Base-by-base conservation (phyloP, 2,113 vertebrate genomes). In the Corynorhinus townsendii region DNA sequence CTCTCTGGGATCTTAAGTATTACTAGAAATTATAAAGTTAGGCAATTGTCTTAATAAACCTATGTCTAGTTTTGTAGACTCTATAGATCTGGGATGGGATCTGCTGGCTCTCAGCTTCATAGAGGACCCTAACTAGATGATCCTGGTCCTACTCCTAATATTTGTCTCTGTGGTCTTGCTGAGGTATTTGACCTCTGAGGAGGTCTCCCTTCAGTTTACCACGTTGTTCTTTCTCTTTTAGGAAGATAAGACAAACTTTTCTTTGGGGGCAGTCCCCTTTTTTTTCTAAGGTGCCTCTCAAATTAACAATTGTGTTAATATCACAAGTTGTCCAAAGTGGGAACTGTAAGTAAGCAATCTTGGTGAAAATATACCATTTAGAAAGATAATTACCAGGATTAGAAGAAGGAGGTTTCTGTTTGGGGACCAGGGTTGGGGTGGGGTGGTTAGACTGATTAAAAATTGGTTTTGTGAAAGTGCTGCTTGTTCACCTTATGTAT, bases 181-280 rank as follows among this genome's bases (percentile, higher is more conserved):
- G 30, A 95, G 30, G 71, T 79, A 28, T 80, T 38, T 52, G n/a
- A 47, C 15, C 43, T 80, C 81, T 90, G 35, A 81, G 62, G 66
- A 72, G 28, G 54, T 30, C 59, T 90, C 33, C 69, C 16, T 68
- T 89, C 68, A 3, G 40, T 62, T 93, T 16, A 87, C 15, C 33
- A 69, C 69, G 16, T 76, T 80, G 33, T n/a, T 80, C 24, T 76
- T 89, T 90, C 16, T 95, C 10, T 76, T 76, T 89, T 77, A 79
- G 69, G 69, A 84, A 87, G 52, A 62, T 33, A 76, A 90, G 68
- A 66, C 62, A 80, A 54, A 64, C 45, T 87, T 95, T 40, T 97
- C 22, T 69, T 82, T 38, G 79, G 20, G 47, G 77, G 47, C 14
- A 9, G 7, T 0, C 9, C 35, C 71, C 11, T 26, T 89, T 80